A percentile compares a stretch with the other conserved stretches of the same genome.
These are phyloP conservation scores for Chrysina gloriosa DNA, from an alignment of 2,888 invertebrate species.

Conservation along the genomic window DNA sequence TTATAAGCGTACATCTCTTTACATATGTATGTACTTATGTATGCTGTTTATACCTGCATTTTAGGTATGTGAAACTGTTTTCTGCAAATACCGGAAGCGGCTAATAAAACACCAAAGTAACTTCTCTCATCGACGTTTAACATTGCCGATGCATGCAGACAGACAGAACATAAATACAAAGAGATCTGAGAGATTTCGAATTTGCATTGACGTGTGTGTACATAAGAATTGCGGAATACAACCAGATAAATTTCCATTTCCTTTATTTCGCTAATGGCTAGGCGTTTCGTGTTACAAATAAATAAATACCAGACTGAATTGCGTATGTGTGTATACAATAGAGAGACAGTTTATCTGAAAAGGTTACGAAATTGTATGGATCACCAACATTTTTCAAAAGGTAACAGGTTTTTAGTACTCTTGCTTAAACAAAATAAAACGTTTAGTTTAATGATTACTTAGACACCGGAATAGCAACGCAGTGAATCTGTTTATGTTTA, in stretches of 20 bases:
- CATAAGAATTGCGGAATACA: slow-evolving; percentile 22
- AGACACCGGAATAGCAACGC: too few relatives aligned
- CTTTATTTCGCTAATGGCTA: slow-evolving; percentile 16
- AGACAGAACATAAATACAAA: slow-evolving; percentile 24
- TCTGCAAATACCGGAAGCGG: slow-evolving; percentile 27
- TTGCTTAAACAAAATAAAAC: slow-evolving; percentile 17
- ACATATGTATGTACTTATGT: neutral
- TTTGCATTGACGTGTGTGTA: slow-evolving; percentile 29
- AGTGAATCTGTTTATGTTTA: too few relatives aligned
- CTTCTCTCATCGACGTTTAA: neutral
- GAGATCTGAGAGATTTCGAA: slow-evolving; percentile 25
- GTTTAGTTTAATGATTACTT: too few relatives aligned
- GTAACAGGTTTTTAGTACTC: neutral
- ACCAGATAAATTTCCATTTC: slow-evolving; percentile 14
- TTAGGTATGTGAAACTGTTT: slow-evolving; percentile 17
- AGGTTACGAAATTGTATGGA: slow-evolving; percentile 13
- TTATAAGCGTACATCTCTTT: neutral
- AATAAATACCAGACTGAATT: slow-evolving; percentile 25
- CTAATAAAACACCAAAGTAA: slow-evolving; percentile 31
- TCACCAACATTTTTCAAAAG: neutral
- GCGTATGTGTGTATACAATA: slow-evolving; percentile 5
- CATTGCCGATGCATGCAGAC: slow-evolving; percentile 14
- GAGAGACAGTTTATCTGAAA: neutral
- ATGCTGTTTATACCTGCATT: neutral
- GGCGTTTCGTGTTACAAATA: slow-evolving; percentile 20